phyloP scores from a whole-genome alignment of 2,797 vertebrate genomes.

The Silurus lanzhouensis region DNA sequence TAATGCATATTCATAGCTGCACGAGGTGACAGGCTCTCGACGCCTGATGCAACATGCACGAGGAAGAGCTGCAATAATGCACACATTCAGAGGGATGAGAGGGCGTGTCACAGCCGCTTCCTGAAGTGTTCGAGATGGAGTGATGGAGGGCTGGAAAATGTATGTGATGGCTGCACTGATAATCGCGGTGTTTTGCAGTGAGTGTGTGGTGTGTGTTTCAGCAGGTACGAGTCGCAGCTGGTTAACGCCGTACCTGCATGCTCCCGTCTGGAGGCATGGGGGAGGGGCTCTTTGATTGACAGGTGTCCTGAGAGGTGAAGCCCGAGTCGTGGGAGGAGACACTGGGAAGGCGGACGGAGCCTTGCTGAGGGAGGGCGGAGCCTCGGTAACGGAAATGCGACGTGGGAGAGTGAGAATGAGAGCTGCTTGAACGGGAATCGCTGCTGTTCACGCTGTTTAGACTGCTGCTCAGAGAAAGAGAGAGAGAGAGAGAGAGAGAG shows the following conservation, averaged over 20 bases:
- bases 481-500: constrained; percentile 39
- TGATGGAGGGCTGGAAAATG: not conserved
- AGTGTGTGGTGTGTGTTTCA: not conserved
- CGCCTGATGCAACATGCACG: constrained; percentile 29
- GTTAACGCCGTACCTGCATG: constrained; percentile 82
- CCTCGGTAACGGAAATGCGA: constrained; percentile 93
- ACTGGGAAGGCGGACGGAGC: constrained; percentile 85
- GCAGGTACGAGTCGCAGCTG: not conserved
- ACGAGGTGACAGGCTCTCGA: constrained; percentile 14
- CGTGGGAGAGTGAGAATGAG: constrained; percentile 96
- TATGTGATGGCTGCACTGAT: not conserved
- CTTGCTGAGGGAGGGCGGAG: constrained; percentile 86
- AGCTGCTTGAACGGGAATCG: constrained; percentile 96
- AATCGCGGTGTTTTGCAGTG: not conserved
- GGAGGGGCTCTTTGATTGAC: constrained; percentile 93
- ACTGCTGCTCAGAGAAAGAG: constrained; percentile 83
- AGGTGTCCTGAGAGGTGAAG: constrained; percentile 91
- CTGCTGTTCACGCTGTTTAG: constrained; percentile 99
- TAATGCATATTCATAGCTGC: constrained; percentile 49
- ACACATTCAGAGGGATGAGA: constrained; percentile 14
- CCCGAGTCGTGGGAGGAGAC: constrained; percentile 97
- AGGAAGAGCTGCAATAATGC: constrained; percentile 30
- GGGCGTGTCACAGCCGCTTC: constrained; percentile 8
- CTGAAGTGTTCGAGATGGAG: constrained; percentile 13
- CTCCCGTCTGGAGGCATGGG: constrained; percentile 89